Percentiles rank a stretch among this genome's conserved stretches.
phyloP scores from a whole-genome alignment of 2,888 invertebrate species.

The Acanthoscelides obtectus region DNA sequence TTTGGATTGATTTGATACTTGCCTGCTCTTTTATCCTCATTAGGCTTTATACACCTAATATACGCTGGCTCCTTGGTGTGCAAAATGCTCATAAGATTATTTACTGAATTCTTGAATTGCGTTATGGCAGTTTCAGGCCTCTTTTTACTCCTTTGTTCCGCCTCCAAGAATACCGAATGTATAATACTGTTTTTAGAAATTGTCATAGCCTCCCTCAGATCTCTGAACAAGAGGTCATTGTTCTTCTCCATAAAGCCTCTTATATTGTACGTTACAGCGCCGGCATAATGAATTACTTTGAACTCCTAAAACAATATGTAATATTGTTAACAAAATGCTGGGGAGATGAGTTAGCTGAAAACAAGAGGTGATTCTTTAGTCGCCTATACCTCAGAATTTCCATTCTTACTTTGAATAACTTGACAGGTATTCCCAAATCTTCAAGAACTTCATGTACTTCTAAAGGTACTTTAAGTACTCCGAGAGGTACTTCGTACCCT shows the following conservation, averaged over 20 bases:
- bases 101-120: conserved; percentile 84
- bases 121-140: conserved; percentile 87
- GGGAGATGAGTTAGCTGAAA: no score
- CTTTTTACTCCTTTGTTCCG: conserved; percentile 69
- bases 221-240: conserved; percentile 85
- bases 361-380: no score
- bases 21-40: conserved; percentile 73
- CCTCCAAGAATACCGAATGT: conserved; percentile 56
- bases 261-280: conserved; percentile 86
- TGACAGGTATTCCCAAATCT: no score
- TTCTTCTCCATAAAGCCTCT: conserved; percentile 89
- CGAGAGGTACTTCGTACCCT: no score
- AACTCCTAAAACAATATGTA: conserved; percentile 63
- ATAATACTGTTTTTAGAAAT: conserved; percentile 63
- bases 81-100: conserved; percentile 83
- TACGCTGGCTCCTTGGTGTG: conserved; percentile 92
- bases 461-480: no score
- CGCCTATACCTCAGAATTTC: no score
- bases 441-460: no score
- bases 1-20: no score
- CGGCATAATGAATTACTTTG: conserved; percentile 86
- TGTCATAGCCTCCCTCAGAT: conserved; percentile 81
- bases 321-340: conserved; percentile 1
- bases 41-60: conserved; percentile 91
- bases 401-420: no score